Percentiles rank a stretch among this genome's conserved stretches.
Evolutionary conservation across 1,140 invertebrate species (phyloP).

Genomic region (Stegodyphus mimosarum): DNA sequence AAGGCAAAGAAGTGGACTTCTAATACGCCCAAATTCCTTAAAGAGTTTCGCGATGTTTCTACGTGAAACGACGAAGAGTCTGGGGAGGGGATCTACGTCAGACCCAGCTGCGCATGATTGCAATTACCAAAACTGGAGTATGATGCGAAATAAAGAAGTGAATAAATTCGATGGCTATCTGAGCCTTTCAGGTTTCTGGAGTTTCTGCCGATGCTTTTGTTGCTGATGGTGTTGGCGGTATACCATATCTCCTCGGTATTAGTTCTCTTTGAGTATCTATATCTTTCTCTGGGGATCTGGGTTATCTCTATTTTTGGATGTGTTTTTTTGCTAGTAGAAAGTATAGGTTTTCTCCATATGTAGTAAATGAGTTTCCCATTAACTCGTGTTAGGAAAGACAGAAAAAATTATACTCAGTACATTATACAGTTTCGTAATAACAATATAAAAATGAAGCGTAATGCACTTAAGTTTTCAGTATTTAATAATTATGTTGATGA

Average conservation of each 20-base stretch:
- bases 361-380: no score
- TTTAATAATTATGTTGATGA: no score
- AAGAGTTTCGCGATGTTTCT: constrained; percentile 34
- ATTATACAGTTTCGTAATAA: no score
- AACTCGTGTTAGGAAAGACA: no score
- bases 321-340: no score
- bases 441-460: no score
- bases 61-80: background rate
- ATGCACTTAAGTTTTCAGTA: no score
- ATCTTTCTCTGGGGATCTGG: background rate
- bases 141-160: constrained; percentile 5
- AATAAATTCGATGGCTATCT: constrained; percentile 25
- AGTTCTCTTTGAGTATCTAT: constrained; percentile 28
- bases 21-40: constrained; percentile 37
- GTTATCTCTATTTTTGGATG: no score
- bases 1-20: constrained; percentile 15
- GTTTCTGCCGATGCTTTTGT: constrained; percentile 38
- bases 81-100: constrained; percentile 44
- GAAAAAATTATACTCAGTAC: no score
- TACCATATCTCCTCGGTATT: constrained; percentile 49
- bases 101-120: constrained; percentile 38
- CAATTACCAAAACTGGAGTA: constrained; percentile 40
- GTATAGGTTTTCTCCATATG: no score
- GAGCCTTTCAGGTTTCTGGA: constrained; percentile 25
- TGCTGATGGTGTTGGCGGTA: constrained; percentile 35